A percentile compares a stretch with the other conserved stretches of the same genome.
Evolutionary conservation across 2,113 vertebrate species (phyloP).

Genomic region (Nymphicus hollandicus): DNA sequence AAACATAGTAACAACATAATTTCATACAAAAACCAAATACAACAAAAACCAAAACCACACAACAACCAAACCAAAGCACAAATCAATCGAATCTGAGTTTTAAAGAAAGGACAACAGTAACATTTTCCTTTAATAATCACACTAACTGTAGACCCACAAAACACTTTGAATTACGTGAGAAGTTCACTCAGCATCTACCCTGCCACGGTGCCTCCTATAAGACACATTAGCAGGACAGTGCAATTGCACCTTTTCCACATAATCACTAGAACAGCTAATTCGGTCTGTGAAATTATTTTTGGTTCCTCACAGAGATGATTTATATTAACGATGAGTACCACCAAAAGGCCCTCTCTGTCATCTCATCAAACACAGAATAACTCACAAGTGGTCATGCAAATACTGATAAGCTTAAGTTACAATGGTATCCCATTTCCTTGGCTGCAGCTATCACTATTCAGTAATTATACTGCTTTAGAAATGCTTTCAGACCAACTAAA

Average conservation of each 20-base stretch:
- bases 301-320: not conserved
- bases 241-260: not conserved
- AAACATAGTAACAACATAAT: not conserved
- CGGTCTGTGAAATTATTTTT: not conserved
- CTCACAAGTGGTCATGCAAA: not conserved
- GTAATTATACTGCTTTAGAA: not conserved
- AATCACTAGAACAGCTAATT: not conserved
- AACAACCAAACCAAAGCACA: not conserved
- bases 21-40: not conserved
- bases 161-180: fast-evolving
- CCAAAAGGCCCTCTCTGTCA: not conserved
- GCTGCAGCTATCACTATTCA: not conserved
- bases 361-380: not conserved
- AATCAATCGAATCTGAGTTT: not conserved
- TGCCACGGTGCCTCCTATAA: not conserved
- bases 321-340: not conserved
- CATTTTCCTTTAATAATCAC: not conserved
- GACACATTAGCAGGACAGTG: not conserved
- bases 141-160: not conserved
- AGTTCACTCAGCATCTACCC: not conserved
- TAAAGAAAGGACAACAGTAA: not conserved
- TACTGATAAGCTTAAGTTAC: not conserved
- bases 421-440: not conserved
- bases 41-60: too few relatives aligned
- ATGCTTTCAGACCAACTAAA: not conserved